Conservation (phyloP, 2,888 invertebrate species). For the Harpagoxenus sublaevis region DNA sequence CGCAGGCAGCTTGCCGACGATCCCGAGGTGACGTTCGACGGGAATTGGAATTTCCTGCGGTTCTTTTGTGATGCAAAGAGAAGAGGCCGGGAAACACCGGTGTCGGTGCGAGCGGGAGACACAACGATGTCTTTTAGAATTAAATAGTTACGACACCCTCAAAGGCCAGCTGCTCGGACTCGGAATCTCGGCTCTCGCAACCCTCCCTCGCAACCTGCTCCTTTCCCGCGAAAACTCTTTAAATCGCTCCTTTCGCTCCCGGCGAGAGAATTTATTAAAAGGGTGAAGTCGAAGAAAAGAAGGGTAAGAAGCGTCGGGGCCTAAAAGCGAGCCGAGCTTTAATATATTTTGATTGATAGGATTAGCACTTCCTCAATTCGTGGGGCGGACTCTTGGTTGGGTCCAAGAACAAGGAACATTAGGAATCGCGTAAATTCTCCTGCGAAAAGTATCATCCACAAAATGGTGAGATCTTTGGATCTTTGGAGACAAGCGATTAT, state of each 20-base stretch:
- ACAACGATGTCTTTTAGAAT: constrained; percentile 80
- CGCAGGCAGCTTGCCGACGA: constrained; percentile 56
- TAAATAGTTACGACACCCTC: constrained; percentile 82
- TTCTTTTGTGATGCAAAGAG: constrained; percentile 83
- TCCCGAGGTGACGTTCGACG: constrained; percentile 69
- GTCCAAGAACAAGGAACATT: constrained; percentile 16
- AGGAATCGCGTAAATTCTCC: not conserved
- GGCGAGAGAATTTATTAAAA: constrained; percentile 81
- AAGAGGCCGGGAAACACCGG: constrained; percentile 57
- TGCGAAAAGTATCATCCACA: not conserved
- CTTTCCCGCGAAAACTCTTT: constrained; percentile 81
- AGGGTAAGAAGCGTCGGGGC: constrained; percentile 40
- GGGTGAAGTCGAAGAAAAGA: constrained; percentile 76
- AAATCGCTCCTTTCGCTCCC: constrained; percentile 74
- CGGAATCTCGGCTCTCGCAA: constrained; percentile 56
- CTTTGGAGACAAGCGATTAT: not conserved
- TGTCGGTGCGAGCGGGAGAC: constrained; percentile 62
- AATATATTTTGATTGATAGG: constrained; percentile 84
- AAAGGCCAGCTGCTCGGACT: constrained; percentile 68
- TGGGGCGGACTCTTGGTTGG: constrained; percentile 16
- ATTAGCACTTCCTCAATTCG: constrained; percentile 74
- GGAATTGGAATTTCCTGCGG: constrained; percentile 82
- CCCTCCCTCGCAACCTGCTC: constrained; percentile 72
- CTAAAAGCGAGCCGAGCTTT: constrained; percentile 69
- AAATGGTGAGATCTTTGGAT: not conserved